These are phyloP conservation scores for Perithous albicinctus DNA, from an alignment of 2,888 invertebrate genomes.

Conservation along the genomic window DNA sequence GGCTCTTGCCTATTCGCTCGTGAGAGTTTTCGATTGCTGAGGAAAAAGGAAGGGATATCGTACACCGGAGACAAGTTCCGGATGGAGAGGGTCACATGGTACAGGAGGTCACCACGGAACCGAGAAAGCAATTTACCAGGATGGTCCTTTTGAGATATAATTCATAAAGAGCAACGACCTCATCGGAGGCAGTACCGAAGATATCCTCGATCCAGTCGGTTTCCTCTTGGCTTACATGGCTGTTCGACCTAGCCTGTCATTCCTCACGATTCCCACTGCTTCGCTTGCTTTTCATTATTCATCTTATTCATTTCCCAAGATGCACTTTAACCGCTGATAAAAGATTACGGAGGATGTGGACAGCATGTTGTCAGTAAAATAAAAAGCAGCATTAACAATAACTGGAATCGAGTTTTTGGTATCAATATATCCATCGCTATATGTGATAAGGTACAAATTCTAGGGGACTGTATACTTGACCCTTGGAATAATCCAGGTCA, in stretches of 20 bases:
- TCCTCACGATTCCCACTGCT: background rate
- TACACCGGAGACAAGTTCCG: slow-evolving; percentile 25
- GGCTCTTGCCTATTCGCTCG: slow-evolving; percentile 35
- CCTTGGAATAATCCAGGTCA: too few species aligned
- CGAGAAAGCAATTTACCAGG: slow-evolving; percentile 63
- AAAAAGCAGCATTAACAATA: too few species aligned
- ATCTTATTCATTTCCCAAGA: background rate
- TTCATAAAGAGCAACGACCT: slow-evolving; percentile 64
- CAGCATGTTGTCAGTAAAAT: too few species aligned
- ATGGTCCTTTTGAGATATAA: slow-evolving; percentile 59
- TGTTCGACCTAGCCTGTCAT: slow-evolving; percentile 33
- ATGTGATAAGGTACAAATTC: too few species aligned
- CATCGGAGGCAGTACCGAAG: background rate
- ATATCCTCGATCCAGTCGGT: background rate
- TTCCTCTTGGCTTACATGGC: slow-evolving; percentile 36
- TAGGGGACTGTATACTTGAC: too few species aligned
- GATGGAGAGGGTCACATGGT: slow-evolving; percentile 15
- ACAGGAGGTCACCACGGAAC: slow-evolving; percentile 43
- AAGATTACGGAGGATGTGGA: too few species aligned
- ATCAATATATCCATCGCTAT: too few species aligned
- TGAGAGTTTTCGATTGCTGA: slow-evolving; percentile 52
- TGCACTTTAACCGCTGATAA: background rate
- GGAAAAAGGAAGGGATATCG: slow-evolving; percentile 30
- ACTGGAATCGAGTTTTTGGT: too few species aligned
- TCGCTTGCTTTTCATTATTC: slow-evolving; percentile 22